Base-by-base conservation (phyloP, 2,797 vertebrate genomes). In the Carcharodon carcharias region DNA sequence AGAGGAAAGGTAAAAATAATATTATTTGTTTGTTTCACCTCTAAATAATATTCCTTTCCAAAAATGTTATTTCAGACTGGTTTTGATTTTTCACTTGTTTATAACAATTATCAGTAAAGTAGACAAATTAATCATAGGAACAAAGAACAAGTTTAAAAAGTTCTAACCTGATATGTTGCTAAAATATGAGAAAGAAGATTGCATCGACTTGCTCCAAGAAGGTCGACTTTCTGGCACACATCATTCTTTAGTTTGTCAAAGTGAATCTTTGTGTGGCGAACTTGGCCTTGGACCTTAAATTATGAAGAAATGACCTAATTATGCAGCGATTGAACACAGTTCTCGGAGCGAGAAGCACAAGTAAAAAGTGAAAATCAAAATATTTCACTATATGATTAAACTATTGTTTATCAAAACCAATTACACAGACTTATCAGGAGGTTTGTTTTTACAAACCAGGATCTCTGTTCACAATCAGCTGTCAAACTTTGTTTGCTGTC, bases 231-330 rank as follows among this genome's bases (percentile, higher is more conserved):
- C 97, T 99, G 99, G 98, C 99, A 99, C 61, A 99, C 99, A 16
- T 99, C 99, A 96, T 98, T 99, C 98, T 99, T 99, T 98, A 99
- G 97, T 97, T 99, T 99, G 98, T 99, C 99, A 96, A 99, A 99
- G 97, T 98, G 98, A 50, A 98, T 98, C 97, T 99, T 99, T 96
- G 99, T 98, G 0, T 98, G 98, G 96, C 99, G 98, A 96, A 99
- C 99, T 98, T 99, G 99, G 96, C 98, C 98, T 97, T 99, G 99
- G 96, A 99, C 99, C 99, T 99, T 97, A 96, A 96, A 96, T 97
- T 96, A 97, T 12, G 97, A 97, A 96, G 67, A 50, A 0, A 31
- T 91, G 35, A 31, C 21, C 80, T 85, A 93, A 93, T 65, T 93
- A 40, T 4, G n/a, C 58, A 88, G 35, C 18, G 31, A 61, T 35